phyloP scores from a whole-genome alignment of 1,140 invertebrate genomes.

The Zelostemma sp. region DNA sequence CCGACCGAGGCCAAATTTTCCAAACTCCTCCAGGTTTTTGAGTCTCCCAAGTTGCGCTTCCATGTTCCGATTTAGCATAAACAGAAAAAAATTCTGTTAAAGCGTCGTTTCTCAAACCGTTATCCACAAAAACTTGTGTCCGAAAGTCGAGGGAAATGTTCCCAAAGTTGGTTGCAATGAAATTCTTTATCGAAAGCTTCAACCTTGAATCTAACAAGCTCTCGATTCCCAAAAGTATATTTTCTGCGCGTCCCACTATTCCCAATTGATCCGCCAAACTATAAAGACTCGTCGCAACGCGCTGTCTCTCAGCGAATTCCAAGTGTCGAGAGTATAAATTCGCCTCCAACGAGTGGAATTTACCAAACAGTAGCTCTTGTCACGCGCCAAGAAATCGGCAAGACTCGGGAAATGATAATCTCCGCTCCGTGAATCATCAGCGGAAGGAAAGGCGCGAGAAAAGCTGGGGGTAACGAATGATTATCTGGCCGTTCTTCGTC shows the following conservation, averaged over 20 bases:
- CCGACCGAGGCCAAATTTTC: too few species aligned
- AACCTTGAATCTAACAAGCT: neutral
- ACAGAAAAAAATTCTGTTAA: too few species aligned
- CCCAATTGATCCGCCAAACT: too few species aligned
- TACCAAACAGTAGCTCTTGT: too few species aligned
- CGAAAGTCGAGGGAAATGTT: conserved; percentile 4
- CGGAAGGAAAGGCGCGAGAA: neutral
- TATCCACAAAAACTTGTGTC: neutral
- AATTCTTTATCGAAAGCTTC: too few species aligned
- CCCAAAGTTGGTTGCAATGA: conserved; percentile 4
- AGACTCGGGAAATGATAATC: neutral
- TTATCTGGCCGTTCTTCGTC: neutral
- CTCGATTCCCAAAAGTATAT: neutral
- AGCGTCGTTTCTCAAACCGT: neutral
- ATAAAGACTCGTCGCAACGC: too few species aligned
- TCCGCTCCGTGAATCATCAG: neutral
- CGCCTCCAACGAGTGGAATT: too few species aligned
- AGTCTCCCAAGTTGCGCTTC: too few species aligned
- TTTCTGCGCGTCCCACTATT: too few species aligned
- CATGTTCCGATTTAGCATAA: conserved; percentile 23
- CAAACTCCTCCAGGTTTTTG: too few species aligned
- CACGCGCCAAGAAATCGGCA: neutral
- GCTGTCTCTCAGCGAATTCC: too few species aligned
- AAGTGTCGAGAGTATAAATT: too few species aligned
- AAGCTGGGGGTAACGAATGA: neutral